A percentile compares a stretch with the other conserved stretches of the same genome.
These are phyloP conservation scores for Porites lutea DNA, from an alignment of 64 coral and sea anemone genomes.

Conservation along the genomic window DNA sequence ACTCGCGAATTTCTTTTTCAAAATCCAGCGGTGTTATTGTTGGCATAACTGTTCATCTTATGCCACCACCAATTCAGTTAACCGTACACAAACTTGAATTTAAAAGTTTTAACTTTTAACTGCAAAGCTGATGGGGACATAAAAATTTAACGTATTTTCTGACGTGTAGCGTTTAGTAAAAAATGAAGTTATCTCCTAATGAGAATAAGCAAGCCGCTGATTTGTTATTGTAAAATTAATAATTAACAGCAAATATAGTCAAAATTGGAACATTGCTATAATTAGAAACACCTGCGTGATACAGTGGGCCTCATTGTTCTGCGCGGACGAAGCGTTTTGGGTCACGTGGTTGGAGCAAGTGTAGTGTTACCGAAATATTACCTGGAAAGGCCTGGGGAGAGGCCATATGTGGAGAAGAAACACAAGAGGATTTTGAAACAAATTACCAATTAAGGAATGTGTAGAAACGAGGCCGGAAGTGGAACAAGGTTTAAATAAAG, in stretches of 20 bases:
- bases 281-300: neutral
- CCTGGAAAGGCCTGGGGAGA: too few relatives aligned
- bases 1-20: slow-evolving; percentile 2
- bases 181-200: neutral
- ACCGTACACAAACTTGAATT: neutral
- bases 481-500: too few relatives aligned
- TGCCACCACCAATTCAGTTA: neutral
- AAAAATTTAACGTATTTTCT: neutral
- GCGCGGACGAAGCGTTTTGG: too few relatives aligned
- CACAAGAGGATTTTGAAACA: too few relatives aligned
- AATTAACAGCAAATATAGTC: neutral
- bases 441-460: too few relatives aligned
- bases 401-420: too few relatives aligned
- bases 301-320: too few relatives aligned
- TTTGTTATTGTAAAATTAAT: neutral
- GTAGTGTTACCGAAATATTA: too few relatives aligned
- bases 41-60: neutral
- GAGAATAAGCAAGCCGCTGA: neutral
- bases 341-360: too few relatives aligned
- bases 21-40: slow-evolving; percentile 26
- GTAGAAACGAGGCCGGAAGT: too few relatives aligned
- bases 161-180: neutral
- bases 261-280: neutral
- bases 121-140: neutral
- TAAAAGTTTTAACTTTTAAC: neutral